Evolutionary conservation across 2,797 vertebrate genomes (phyloP), one percentile per base, ranked within the genome.

Genomic region (Rhynchonycteris naso): DNA sequence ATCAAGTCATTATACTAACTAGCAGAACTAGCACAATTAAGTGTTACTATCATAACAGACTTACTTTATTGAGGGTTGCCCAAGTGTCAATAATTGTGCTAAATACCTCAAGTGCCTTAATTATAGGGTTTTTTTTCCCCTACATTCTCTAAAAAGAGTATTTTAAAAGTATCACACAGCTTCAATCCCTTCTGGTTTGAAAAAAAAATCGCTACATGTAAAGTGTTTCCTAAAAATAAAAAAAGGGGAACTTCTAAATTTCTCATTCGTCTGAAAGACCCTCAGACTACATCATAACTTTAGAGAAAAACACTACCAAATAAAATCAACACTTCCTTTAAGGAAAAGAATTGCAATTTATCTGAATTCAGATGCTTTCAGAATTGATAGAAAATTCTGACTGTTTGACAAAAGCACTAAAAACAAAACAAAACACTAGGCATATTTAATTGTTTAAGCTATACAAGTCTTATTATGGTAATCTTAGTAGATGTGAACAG

Each of bases 271-370:
- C 80, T 78, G 30, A n/a, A 52, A 72, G 58, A 59, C 22, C 72
- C 30, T 69, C 28, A 0, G 71, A 80, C 91, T 66, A 38, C 76
- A 90, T 96, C 96, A 93, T 71, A 92, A 93, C 94, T 96, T 96
- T 90, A 74, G 38, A 95, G 97, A 94, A 96, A 97, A 95, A 82
- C 18, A 94, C 52, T 58, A 1, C 83, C 96, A 94, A 96, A 95
- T 97, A 97, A 97, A 2, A 91, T 96, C 93, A 96, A 98, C 97
- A 97, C 93, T 97, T 96, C 90, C 93, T 95, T 97, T 97, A 91
- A 96, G 95, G 96, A 97, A 97, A 95, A 88, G 54, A 71, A 96
- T 30, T 56, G 14, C 68, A 24, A 30, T 68, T 68, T 75, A 30
- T 63, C 30, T 75, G 76, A 75, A 43, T 85, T 79, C 5, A 13